Base-by-base conservation (phyloP, 2,113 vertebrate species). In the Camelus dromedarius region DNA sequence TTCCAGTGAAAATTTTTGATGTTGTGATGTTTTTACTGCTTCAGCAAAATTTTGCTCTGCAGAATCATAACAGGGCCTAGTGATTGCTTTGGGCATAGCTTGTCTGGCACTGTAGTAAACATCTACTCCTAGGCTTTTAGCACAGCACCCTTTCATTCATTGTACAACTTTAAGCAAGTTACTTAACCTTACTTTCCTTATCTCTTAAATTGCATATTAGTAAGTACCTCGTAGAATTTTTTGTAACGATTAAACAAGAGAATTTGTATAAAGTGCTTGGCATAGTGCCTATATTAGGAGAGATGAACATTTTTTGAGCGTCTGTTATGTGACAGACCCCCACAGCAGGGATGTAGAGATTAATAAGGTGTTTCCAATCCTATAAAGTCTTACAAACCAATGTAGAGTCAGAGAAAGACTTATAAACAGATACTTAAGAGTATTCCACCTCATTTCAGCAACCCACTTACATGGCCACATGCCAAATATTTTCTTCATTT, bases 161-260 rank as follows among this genome's bases (percentile, higher is more conserved):
- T 88, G 52, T 42, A 91, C 80, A 93, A 82, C 22, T 97, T 91
- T 48, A 52, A 96, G 52, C 42, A 95, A 95, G 48, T 90, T 87
- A 92, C 38, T 89, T 92, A 84, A 79, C 64, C 7, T 96, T 32
- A 90, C 20, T 89, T 93, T 97, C 11, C 35, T 94, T 95, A 54
- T 87, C 28, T 96, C 50, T 93, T 72, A 82, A 94, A 88, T 38
- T 95, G 58, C 18, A 3, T 54, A 32, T 95, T 42, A 76, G 26
- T 85, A 62, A 30, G 20, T 56, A 54, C 18, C 54, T 86, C 10
- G 38, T 89, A 69, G 83, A 95, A 64, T 75, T 56, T 46, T 46
- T 62, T 82, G 12, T 64, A 91, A 93, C 6, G 35, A 95, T 69
- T 92, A 93, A 87, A 92, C 62, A 73, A 73, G 93, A 93, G 62